These are phyloP conservation scores for Aradus depressus DNA, from an alignment of 2,888 invertebrate species.

Conservation along the genomic window DNA sequence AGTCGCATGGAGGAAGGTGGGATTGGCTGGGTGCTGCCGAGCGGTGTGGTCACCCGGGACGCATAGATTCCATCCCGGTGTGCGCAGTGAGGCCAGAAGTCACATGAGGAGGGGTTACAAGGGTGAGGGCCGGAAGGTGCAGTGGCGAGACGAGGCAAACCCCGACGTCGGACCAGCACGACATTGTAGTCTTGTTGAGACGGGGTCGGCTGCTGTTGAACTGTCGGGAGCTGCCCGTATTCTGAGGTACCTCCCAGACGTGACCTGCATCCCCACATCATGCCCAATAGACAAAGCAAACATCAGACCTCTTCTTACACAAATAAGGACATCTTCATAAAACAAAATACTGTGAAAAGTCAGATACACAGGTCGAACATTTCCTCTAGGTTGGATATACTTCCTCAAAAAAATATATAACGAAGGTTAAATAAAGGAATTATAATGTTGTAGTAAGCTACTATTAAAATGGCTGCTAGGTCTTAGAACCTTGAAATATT, in stretches of 20 bases:
- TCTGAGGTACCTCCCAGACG: slow-evolving; percentile 11
- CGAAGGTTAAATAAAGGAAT: too few relatives aligned
- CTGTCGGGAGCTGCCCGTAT: slow-evolving; percentile 30
- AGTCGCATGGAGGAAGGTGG: slow-evolving; percentile 32
- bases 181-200: slow-evolving; percentile 7
- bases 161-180: slow-evolving; percentile 8
- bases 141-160: slow-evolving; percentile 9
- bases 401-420: too few relatives aligned
- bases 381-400: too few relatives aligned
- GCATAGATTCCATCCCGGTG: slow-evolving; percentile 37
- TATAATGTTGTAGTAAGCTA: too few relatives aligned
- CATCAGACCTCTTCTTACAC: neutral
- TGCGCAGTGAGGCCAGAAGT: slow-evolving; percentile 51
- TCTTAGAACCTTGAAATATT: too few relatives aligned
- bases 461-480: too few relatives aligned
- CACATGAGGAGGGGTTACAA: slow-evolving; percentile 46
- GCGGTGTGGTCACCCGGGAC: slow-evolving; percentile 23
- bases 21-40: slow-evolving; percentile 33
- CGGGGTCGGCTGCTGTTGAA: slow-evolving; percentile 29
- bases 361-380: too few relatives aligned
- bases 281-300: neutral
- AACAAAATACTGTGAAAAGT: neutral
- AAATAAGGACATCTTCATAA: neutral
- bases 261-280: slow-evolving; percentile 42
- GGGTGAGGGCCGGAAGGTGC: slow-evolving; percentile 33